Base-by-base conservation (phyloP, 2,797 vertebrate genomes). In the Oophaga sylvatica region DNA sequence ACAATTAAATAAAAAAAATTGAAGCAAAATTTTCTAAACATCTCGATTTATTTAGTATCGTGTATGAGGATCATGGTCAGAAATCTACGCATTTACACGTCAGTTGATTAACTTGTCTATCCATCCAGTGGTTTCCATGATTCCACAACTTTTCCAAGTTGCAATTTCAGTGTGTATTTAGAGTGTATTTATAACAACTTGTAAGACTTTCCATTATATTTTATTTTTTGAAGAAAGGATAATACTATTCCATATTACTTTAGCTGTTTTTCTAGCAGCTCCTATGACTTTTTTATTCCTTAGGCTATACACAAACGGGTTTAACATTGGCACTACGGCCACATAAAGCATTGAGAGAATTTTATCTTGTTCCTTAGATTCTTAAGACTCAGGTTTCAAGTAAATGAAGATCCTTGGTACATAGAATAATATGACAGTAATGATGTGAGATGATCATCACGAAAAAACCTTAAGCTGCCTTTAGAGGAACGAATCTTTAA, bases 281-380 rank as follows among this genome's bases (percentile, higher is more conserved):
- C 41, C 75, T 26, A 79, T 35, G 5, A 85, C 75, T 17, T 85
- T 60, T 48, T 68, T 85, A 60, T 85, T 85, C 26, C 84, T 85
- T 6, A 85, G 35, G 22, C 73, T 78, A 8, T 92, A 92, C 22
- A 91, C 79, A 70, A 92, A 83, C 16, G 90, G 91, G 15, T 91
- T 90, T 80, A 91, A 75, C 85, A 87, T 88, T 22, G 90, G 90
- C 2, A 90, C 91, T 29, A 91, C 76, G 60, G 90, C 75, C 10
- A 78, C 59, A 78, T 78, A 85, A 11, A 85, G n/a, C 75, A 85
- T 26, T 9, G 84, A 79, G 13, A 85, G 41, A 11, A 78, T 45
- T 48, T 85, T 85, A 62, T 85, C 84, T 63, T 78, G 60, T 57
- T 79, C 73, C 10, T 68, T 45, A 31, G 75, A 67, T 22, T 85